Conservation (phyloP, 2,113 vertebrate genomes). For the Pelvicachromis taeniatus region DNA sequence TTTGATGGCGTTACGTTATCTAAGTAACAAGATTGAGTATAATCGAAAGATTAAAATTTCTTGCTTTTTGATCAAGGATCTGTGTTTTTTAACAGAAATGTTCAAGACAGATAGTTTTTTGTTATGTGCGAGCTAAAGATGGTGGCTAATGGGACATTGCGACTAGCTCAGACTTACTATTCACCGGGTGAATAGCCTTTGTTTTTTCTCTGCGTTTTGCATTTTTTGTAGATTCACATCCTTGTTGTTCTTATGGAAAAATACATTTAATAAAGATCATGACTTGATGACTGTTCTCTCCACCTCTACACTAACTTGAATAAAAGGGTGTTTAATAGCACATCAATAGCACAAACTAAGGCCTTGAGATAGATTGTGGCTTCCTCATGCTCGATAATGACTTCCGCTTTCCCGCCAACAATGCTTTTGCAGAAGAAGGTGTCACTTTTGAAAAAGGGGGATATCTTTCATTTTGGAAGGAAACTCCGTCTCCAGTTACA, state of each 20-base stretch:
- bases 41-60: background rate
- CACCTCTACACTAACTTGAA: background rate
- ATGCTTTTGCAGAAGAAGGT: constrained; percentile 8
- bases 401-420: background rate
- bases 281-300: background rate
- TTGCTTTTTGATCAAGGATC: background rate
- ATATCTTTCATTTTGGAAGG: constrained; percentile 33
- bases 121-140: background rate
- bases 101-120: background rate
- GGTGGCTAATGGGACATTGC: background rate
- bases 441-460: background rate
- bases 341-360: background rate
- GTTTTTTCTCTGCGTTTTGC: background rate
- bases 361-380: background rate
- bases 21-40: background rate
- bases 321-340: background rate
- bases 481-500: constrained; percentile 1
- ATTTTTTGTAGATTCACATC: background rate
- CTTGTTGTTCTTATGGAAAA: background rate
- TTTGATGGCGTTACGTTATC: background rate
- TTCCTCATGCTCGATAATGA: background rate
- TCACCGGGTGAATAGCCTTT: background rate
- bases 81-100: background rate
- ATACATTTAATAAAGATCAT: background rate
- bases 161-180: background rate